phyloP scores from a whole-genome alignment of 2,888 invertebrate species.

The Acrocera orbiculus region DNA sequence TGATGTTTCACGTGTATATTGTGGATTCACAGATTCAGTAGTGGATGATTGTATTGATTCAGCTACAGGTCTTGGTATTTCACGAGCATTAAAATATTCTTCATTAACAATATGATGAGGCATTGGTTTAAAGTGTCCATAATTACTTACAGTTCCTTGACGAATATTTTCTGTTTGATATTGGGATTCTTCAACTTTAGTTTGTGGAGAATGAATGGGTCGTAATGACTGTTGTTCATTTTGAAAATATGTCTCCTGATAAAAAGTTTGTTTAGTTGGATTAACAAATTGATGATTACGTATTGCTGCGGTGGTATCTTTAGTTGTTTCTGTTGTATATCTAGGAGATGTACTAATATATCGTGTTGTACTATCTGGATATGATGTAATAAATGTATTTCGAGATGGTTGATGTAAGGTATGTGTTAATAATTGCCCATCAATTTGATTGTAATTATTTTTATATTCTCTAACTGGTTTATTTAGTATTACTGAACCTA shows the following conservation, averaged over 20 bases:
- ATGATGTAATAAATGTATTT: constrained; percentile 17
- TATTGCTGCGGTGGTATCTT: too few species aligned
- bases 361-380: constrained; percentile 10
- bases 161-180: constrained; percentile 5
- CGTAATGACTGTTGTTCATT: neutral
- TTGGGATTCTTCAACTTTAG: constrained; percentile 3
- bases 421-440: constrained; percentile 13
- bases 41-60: constrained; percentile 30
- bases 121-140: constrained; percentile 21
- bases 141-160: constrained; percentile 12
- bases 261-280: constrained; percentile 8
- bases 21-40: constrained; percentile 10
- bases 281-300: constrained; percentile 15
- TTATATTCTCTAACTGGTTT: constrained; percentile 17
- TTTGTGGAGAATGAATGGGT: neutral
- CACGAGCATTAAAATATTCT: constrained; percentile 23
- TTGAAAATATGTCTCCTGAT: neutral
- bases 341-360: too few species aligned
- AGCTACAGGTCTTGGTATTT: constrained; percentile 28
- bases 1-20: neutral
- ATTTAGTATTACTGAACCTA: constrained; percentile 67
- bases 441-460: constrained; percentile 7
- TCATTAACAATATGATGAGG: constrained; percentile 25
- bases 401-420: neutral
- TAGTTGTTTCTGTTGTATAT: constrained; percentile 17